Evolutionary conservation across 2,113 vertebrate species (phyloP).

Genomic region (Alligator mississippiensis): DNA sequence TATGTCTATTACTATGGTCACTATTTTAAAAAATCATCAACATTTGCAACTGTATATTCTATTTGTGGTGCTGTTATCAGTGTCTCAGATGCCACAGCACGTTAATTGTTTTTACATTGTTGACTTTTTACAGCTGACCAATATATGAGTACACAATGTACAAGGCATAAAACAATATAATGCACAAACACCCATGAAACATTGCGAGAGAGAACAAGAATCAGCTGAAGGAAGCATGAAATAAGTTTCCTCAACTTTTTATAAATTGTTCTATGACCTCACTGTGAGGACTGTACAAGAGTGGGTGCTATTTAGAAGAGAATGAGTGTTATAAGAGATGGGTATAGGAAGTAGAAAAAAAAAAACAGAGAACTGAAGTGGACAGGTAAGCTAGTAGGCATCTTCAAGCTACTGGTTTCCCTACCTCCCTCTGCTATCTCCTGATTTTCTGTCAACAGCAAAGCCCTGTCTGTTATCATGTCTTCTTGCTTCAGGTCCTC

Average conservation of each 20-base stretch:
- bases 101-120: background rate
- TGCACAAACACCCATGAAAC: background rate
- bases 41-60: background rate
- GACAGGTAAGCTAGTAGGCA: background rate
- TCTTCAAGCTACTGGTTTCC: background rate
- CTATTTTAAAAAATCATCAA: background rate
- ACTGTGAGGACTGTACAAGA: background rate
- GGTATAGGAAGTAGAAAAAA: fast-evolving
- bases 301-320: constrained; percentile 7
- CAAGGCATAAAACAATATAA: background rate
- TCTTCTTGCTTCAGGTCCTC: background rate
- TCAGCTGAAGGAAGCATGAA: background rate
- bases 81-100: background rate
- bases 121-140: fast-evolving
- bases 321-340: background rate
- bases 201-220: background rate
- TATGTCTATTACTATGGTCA: background rate
- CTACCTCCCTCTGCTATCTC: background rate
- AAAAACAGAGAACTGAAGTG: constrained; percentile 11
- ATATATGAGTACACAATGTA: background rate
- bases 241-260: background rate
- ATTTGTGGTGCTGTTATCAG: background rate
- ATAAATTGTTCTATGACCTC: background rate
- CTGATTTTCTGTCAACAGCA: background rate
- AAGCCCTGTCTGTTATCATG: background rate